Percentiles rank a stretch among this genome's conserved stretches.
phyloP scores from a whole-genome alignment of 1,140 invertebrate species.

The Mactra quadrangularis region DNA sequence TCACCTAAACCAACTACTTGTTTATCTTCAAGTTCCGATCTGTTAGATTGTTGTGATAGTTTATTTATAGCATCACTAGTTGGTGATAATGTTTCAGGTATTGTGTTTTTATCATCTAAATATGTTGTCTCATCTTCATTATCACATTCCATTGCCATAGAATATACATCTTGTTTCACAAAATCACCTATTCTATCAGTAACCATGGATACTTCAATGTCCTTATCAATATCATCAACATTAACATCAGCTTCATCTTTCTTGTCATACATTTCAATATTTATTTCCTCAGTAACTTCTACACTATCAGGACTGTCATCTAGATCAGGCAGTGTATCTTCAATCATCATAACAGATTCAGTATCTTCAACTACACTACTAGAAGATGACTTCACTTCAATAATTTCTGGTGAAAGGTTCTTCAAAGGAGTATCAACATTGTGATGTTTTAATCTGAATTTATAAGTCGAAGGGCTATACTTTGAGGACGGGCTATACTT shows the following conservation, averaged over 20 bases:
- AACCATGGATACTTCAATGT: neutral
- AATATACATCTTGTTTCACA: too few species aligned
- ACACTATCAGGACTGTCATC: slow-evolving; percentile 11
- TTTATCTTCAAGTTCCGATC: slow-evolving; percentile 1
- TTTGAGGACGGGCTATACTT: too few species aligned
- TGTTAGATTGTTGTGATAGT: neutral
- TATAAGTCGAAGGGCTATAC: slow-evolving; percentile 15
- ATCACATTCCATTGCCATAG: too few species aligned
- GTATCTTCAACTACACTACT: slow-evolving; percentile 4
- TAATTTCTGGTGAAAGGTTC: slow-evolving; percentile 6
- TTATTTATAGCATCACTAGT: neutral
- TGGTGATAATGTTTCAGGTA: neutral
- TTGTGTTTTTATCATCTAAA: neutral
- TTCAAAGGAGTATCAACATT: neutral
- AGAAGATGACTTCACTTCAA: slow-evolving; percentile 20
- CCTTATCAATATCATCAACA: neutral
- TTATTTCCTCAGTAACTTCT: neutral
- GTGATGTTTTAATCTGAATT: neutral
- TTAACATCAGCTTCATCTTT: neutral
- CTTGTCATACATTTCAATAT: neutral
- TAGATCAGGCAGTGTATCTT: slow-evolving; percentile 11
- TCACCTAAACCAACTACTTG: too few species aligned
- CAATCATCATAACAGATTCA: slow-evolving; percentile 11
- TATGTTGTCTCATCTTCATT: too few species aligned
- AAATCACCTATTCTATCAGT: too few species aligned